Evolutionary conservation across 2,888 invertebrate species (phyloP).

Genomic region (Agriopis leucophaearia): DNA sequence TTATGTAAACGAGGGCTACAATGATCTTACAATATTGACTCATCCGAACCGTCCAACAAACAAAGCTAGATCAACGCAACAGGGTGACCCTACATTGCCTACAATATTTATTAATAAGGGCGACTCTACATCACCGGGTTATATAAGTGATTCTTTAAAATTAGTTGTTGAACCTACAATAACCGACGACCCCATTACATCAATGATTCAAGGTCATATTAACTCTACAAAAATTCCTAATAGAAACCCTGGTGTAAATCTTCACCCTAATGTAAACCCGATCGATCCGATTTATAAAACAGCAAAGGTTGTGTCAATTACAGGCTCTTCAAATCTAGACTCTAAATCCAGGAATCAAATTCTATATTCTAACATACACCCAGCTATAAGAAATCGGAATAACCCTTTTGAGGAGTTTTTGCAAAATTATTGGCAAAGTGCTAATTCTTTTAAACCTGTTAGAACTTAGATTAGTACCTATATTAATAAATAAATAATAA

Average conservation of each 20-base stretch:
- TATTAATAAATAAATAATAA: too few relatives aligned
- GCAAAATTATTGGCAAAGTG: slow-evolving; percentile 2
- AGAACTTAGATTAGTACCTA: too few relatives aligned
- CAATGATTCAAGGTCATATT: too few relatives aligned
- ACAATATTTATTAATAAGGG: background rate
- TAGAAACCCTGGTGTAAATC: background rate
- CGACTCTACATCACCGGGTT: background rate
- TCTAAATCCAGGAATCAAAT: background rate
- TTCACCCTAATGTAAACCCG: slow-evolving; percentile 7
- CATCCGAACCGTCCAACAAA: too few relatives aligned
- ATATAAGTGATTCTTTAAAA: too few relatives aligned
- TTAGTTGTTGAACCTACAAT: too few relatives aligned
- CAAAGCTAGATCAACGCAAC: background rate
- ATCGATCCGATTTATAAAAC: background rate
- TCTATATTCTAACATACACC: background rate
- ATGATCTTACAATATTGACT: too few relatives aligned
- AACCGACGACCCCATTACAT: too few relatives aligned
- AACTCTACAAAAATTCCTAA: background rate
- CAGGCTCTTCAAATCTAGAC: background rate
- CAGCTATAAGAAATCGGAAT: background rate
- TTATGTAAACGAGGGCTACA: too few relatives aligned
- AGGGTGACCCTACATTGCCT: background rate
- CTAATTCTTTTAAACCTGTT: background rate
- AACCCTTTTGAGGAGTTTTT: slow-evolving; percentile 3
- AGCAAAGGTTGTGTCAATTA: background rate